These are phyloP conservation scores for Drosophila pseudoananassae DNA, from an alignment of 1,140 invertebrate genomes.

Conservation along the genomic window DNA sequence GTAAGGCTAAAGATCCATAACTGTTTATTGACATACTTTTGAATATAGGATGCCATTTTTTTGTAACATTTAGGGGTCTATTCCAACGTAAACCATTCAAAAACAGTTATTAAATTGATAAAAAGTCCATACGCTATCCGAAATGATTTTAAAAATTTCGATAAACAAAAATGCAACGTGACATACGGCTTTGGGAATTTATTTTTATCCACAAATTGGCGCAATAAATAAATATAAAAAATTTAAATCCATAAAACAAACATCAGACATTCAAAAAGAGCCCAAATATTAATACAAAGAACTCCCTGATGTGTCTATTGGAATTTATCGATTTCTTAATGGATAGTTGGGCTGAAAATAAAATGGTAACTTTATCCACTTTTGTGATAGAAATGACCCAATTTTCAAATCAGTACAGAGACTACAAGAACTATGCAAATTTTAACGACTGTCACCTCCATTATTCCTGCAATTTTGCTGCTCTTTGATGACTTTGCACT, in stretches of 20 bases:
- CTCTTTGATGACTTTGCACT: conserved; percentile 58
- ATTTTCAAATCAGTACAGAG: background rate
- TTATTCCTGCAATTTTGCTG: conserved; percentile 16
- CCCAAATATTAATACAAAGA: background rate
- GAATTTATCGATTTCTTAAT: background rate
- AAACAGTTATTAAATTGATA: too few species aligned
- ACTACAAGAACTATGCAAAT: conserved; percentile 30
- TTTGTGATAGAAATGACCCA: conserved; percentile 5
- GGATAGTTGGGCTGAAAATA: background rate
- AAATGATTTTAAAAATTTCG: too few species aligned
- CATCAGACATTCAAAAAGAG: background rate
- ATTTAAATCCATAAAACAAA: background rate
- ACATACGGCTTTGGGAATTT: too few species aligned
- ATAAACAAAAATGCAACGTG: too few species aligned
- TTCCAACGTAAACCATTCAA: too few species aligned
- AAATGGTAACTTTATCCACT: background rate
- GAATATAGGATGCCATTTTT: too few species aligned
- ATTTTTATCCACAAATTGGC: too few species aligned
- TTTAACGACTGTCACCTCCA: conserved; percentile 15
- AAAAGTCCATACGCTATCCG: too few species aligned
- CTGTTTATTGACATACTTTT: too few species aligned
- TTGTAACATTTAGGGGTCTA: too few species aligned
- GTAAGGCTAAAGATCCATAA: too few species aligned
- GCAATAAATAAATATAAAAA: background rate
- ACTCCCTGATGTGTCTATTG: background rate